phyloP scores from a whole-genome alignment of 1,140 invertebrate species.

The Tetranychus urticae region DNA sequence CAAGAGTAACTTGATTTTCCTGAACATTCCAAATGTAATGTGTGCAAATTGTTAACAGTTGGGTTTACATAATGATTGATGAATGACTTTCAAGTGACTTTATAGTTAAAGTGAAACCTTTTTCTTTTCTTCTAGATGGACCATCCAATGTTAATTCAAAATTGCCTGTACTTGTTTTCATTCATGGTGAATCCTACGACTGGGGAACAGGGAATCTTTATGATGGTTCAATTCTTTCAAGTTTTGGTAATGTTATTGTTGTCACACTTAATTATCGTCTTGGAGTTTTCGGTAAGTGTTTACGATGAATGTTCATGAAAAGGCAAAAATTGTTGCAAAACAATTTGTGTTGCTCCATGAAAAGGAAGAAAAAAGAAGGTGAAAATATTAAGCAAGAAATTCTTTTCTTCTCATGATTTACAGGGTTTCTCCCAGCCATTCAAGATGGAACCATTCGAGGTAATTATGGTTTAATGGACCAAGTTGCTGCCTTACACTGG shows the following conservation, averaged over 20 bases:
- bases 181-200: conserved; percentile 69
- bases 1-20: too few relatives aligned
- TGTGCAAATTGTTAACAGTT: too few relatives aligned
- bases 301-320: too few relatives aligned
- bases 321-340: too few relatives aligned
- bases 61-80: too few relatives aligned
- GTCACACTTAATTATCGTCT: conserved; percentile 78
- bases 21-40: too few relatives aligned
- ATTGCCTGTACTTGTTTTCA: conserved; percentile 54
- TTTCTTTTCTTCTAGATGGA: background rate
- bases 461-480: conserved; percentile 86
- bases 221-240: conserved; percentile 61
- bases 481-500: conserved; percentile 77
- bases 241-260: conserved; percentile 69
- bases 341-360: too few relatives aligned
- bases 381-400: too few relatives aligned
- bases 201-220: conserved; percentile 80
- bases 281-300: conserved; percentile 54
- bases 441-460: conserved; percentile 25
- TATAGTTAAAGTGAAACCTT: background rate
- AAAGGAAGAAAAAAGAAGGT: too few relatives aligned
- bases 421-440: conserved; percentile 14
- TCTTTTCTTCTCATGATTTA: background rate
- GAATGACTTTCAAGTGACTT: too few relatives aligned
- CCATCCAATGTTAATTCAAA: background rate